Conservation (phyloP, 2,113 vertebrate species). For the Mionectes macconnelli region DNA sequence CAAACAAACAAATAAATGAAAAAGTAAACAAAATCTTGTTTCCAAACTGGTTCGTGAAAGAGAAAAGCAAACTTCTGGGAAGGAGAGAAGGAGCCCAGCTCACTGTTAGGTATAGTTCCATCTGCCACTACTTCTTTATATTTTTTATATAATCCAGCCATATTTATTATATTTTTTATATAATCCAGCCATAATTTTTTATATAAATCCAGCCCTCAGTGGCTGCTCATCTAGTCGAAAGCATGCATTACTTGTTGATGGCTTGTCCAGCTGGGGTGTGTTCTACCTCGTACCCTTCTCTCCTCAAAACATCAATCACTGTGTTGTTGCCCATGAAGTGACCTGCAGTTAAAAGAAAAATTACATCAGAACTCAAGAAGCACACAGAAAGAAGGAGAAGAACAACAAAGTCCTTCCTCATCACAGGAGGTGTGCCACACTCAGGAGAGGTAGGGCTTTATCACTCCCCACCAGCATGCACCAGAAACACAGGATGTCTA, state of each 20-base stretch:
- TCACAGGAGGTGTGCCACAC: neutral
- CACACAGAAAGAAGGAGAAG: neutral
- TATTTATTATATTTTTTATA: no score
- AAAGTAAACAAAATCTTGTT: neutral
- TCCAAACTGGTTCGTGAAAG: neutral
- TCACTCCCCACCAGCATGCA: neutral
- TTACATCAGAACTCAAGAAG: neutral
- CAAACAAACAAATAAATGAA: neutral
- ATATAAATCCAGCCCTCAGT: neutral
- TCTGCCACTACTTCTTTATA: neutral
- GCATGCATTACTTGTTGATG: conserved; percentile 79
- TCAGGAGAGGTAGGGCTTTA: neutral
- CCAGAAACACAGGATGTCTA: neutral
- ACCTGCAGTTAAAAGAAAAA: conserved; percentile 77
- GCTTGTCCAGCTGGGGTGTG: conserved; percentile 84
- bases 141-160: no score
- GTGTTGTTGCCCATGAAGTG: conserved; percentile 93
- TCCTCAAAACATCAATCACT: conserved; percentile 87
- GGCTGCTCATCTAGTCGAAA: neutral
- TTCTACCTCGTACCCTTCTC: conserved; percentile 85
- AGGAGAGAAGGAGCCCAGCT: neutral
- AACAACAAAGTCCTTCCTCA: neutral
- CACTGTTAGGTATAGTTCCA: neutral
- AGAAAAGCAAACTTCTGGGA: neutral
- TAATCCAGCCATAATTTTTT: no score